Percentiles rank a stretch among this genome's conserved stretches.
Conservation (phyloP, 2,888 invertebrate species). For the Chydorus sphaericus region DNA sequence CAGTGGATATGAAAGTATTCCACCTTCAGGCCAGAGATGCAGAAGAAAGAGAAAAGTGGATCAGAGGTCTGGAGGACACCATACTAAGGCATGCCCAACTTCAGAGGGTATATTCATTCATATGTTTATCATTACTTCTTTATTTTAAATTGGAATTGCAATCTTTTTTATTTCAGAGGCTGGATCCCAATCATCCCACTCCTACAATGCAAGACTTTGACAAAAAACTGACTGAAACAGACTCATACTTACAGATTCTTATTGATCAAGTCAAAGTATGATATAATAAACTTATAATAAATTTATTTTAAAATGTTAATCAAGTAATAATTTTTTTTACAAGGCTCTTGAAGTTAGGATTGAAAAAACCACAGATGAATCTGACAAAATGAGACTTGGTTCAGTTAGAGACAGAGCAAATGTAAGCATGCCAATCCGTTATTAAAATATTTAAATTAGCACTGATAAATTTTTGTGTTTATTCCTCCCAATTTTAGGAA, state of each 20-base stretch:
- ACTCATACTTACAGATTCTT: slow-evolving; percentile 87
- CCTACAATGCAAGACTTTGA: slow-evolving; percentile 59
- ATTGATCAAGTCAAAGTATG: slow-evolving; percentile 71
- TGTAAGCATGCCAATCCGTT: slow-evolving; percentile 43
- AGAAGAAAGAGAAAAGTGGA: slow-evolving; percentile 91
- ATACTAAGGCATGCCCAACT: slow-evolving; percentile 60
- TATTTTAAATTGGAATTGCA: not conserved
- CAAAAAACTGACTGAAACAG: slow-evolving; percentile 82
- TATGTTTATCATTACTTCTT: not conserved
- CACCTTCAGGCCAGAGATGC: slow-evolving; percentile 96
- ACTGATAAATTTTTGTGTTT: not conserved
- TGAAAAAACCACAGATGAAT: slow-evolving; percentile 37
- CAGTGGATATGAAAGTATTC: slow-evolving; percentile 97
- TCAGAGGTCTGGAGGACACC: slow-evolving; percentile 84
- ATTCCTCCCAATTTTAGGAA: slow-evolving; percentile 42
- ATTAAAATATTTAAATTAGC: not conserved
- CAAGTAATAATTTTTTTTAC: not conserved
- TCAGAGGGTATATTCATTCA: slow-evolving; percentile 13
- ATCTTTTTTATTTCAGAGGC: not conserved
- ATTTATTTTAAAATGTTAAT: not conserved
- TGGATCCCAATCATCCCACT: slow-evolving; percentile 30
- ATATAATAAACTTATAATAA: slow-evolving; percentile 12
- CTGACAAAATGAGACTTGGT: slow-evolving; percentile 51
- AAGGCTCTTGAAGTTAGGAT: not conserved
- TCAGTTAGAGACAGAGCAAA: slow-evolving; percentile 57